phyloP scores from a whole-genome alignment of 2,888 invertebrate species.

The Drosophila ezoana region DNA sequence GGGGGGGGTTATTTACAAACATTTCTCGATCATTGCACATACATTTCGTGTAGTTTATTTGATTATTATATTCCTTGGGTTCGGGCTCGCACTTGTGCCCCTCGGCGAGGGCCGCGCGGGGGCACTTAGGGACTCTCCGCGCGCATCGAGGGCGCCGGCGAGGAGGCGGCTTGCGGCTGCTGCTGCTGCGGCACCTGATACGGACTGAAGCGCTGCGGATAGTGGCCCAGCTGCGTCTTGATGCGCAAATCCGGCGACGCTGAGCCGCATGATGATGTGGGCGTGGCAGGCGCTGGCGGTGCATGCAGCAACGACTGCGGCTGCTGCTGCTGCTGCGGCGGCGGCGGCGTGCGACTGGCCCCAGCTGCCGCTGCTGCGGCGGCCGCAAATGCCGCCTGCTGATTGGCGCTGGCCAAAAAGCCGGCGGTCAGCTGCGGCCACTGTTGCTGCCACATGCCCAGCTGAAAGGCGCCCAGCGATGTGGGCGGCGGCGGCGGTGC shows the following conservation, averaged over 20 bases:
- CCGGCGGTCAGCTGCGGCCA: slow-evolving; percentile 85
- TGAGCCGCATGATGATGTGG: slow-evolving; percentile 84
- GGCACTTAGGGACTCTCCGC: slow-evolving; percentile 66
- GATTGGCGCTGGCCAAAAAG: slow-evolving; percentile 84
- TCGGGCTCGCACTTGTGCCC: background rate
- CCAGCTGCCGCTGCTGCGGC: slow-evolving; percentile 79
- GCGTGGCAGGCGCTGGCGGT: slow-evolving; percentile 79
- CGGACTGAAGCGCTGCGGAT: slow-evolving; percentile 82
- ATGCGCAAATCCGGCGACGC: slow-evolving; percentile 84
- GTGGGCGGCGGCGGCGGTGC: slow-evolving; percentile 67
- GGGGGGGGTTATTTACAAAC: slow-evolving; percentile 64
- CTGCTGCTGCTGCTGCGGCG: slow-evolving; percentile 46
- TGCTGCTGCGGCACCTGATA: slow-evolving; percentile 81
- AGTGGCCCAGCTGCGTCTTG: slow-evolving; percentile 82
- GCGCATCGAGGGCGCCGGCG: slow-evolving; percentile 72
- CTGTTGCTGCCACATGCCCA: slow-evolving; percentile 85
- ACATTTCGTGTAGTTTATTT: slow-evolving; percentile 52
- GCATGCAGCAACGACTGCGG: slow-evolving; percentile 48
- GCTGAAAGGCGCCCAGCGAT: slow-evolving; percentile 84
- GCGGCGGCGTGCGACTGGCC: slow-evolving; percentile 78
- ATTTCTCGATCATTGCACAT: slow-evolving; percentile 69
- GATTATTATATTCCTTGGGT: background rate
- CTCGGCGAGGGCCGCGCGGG: background rate
- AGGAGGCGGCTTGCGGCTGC: slow-evolving; percentile 65
- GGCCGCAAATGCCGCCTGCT: slow-evolving; percentile 82